Conservation (phyloP, 2,888 invertebrate genomes). For the Mechanitis messenoides region DNA sequence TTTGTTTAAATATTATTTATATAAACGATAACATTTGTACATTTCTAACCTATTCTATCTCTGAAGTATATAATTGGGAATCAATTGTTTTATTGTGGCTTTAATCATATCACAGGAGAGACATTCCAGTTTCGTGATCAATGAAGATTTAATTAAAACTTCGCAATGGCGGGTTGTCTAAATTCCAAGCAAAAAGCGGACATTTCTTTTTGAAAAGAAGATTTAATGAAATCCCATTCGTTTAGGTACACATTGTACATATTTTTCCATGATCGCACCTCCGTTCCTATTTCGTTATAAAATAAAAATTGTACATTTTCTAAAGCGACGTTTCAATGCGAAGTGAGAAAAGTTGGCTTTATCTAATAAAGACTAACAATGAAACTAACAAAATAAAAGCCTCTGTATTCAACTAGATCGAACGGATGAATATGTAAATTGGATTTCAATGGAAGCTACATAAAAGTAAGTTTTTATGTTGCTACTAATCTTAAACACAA, state of each 20-base stretch:
- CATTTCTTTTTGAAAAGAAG: conserved; percentile 50
- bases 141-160: conserved; percentile 72
- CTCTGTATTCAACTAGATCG: neutral
- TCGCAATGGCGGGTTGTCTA: conserved; percentile 66
- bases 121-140: conserved; percentile 67
- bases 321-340: conserved; percentile 4
- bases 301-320: neutral
- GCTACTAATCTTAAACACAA: neutral
- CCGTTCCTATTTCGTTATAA: conserved; percentile 1
- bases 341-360: conserved; percentile 7
- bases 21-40: too few relatives aligned
- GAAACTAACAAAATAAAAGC: conserved; percentile 7
- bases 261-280: conserved; percentile 16
- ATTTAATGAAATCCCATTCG: conserved; percentile 61
- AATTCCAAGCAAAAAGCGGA: conserved; percentile 56
- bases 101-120: conserved; percentile 63
- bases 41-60: neutral
- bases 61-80: conserved; percentile 9
- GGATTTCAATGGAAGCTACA: neutral
- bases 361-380: conserved; percentile 6
- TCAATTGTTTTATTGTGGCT: conserved; percentile 57
- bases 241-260: conserved; percentile 23
- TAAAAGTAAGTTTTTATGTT: neutral
- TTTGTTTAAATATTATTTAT: too few relatives aligned
- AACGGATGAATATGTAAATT: conserved; percentile 7